Base-by-base conservation (phyloP, 2,888 invertebrate species). In the Drosophila nigricruria region DNA sequence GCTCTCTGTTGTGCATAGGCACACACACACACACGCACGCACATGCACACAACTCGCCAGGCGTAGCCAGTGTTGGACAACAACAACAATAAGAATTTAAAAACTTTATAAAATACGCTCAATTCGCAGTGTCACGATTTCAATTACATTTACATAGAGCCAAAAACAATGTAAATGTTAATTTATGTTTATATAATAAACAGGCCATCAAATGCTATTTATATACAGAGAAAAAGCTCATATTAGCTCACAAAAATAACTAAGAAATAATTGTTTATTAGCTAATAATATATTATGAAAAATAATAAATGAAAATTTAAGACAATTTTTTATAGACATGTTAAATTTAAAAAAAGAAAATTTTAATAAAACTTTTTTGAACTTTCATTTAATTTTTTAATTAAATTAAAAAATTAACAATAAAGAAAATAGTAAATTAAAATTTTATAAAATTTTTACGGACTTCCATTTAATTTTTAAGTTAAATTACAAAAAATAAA, bases 1-100 rank as follows among this genome's bases (percentile, higher is more conserved):
- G 59, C 40, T 80, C 57, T 67, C 67, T 54, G 54, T 54, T 70
- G 52, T 56, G 66, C 54, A 82, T 64, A 53, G 45, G 62, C 36
- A 18, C 38, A 42, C 66, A 49, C 66, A 60, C 56, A 59, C 42
- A n/a, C 63, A 45, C 67, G 27, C 50, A 45, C 53, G 36, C 10
- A 52, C 45, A 56, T 10, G 16, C 36, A 73, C 43, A 43, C 56
- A 77, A 8, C 42, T 16, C 36, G 52, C 38, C 25, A 59, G 36
- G 16, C 16, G 36, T n/a, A n/a, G 27, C 53, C 77, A 77, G 77
- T 79, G 80, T 70, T 52, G 23, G 61, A 38, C 42, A 56, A 20
- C 12, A 20, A 43, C 25, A 54, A 40, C 32, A 42, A 20, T 14
- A 18, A 61, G 25, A 20, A 9, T 27, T 32, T 32, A 1, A 23